Evolutionary conservation across 2,797 vertebrate species (phyloP), one percentile per base, ranked within the genome.

Genomic region (Schizothorax lantsangensis): DNA sequence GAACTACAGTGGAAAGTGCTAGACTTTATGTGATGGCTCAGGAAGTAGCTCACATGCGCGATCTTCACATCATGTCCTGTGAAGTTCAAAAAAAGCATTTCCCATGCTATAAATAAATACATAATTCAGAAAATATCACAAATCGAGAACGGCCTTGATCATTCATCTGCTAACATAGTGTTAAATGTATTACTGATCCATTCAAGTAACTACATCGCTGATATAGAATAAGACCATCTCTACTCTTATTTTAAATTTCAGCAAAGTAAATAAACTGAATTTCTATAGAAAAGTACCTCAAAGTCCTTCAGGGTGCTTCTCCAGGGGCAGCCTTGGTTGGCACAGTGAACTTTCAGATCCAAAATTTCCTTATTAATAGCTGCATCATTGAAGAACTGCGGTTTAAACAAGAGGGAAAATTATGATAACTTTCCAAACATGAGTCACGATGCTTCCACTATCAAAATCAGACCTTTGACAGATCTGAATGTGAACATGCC

Each of bases 311-410:
- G 91, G 59, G 85, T 79, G 1, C 94, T 94, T 66, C 90, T 93
- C 96, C 96, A 96, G 23, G 71, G 89, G 91, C 96, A 96, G 40
- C 95, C 93, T 0, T 88, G 89, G 88, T 92, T 95, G 62, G 91
- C 90, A 62, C 96, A 96, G 88, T 90, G 95, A 2, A 96, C 95
- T 79, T 81, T 90, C 86, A 96, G 90, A 1, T 95, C 94, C 62
- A 93, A 94, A 85, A 96, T 95, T 91, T 96, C 96, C 89, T 96
- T 95, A 85, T 95, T 95, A 79, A 95, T 93, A 86, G 95, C 95
- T 47, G 93, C 93, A 88, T 96, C 95, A 7, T 92, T 93, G 89
- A 95, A 96, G 74, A 95, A 93, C 95, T 96, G 82, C 12, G 38
- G 40, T 6, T 52, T 57, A 23, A 86, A 71, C 15, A 79, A 64